These are phyloP conservation scores for Thera britannica DNA, from an alignment of 2,888 invertebrate species.

Conservation along the genomic window DNA sequence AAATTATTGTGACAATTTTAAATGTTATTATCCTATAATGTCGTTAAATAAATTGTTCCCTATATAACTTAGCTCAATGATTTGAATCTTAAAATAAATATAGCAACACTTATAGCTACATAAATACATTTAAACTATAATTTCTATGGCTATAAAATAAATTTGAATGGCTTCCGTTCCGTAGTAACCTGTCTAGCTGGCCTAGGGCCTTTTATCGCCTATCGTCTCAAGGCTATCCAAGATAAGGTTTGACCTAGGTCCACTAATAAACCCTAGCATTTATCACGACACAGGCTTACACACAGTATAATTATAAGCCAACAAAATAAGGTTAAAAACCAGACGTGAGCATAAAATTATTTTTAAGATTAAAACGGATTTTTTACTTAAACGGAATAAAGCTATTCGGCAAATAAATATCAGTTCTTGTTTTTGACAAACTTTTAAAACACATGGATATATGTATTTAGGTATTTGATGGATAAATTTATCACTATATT, in stretches of 20 bases:
- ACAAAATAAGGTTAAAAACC: slow-evolving; percentile 15
- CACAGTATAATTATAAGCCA: neutral
- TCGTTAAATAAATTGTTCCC: no score
- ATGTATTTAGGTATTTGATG: no score
- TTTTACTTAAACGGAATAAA: no score
- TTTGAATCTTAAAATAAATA: neutral
- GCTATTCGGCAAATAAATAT: no score
- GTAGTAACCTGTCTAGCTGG: slow-evolving; percentile 11
- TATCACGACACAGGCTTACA: slow-evolving; percentile 21
- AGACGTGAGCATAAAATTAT: no score
- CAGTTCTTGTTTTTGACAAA: no score
- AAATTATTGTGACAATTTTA: no score
- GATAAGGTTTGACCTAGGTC: slow-evolving; percentile 37
- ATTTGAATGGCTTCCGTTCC: slow-evolving; percentile 18
- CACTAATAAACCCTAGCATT: slow-evolving; percentile 33
- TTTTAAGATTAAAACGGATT: no score
- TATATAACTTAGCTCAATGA: neutral
- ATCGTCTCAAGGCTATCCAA: slow-evolving; percentile 25
- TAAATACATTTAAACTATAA: no score
- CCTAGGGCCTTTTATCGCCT: slow-evolving; percentile 21
- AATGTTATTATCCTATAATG: no score
- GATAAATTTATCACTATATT: no score
- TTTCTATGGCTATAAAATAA: slow-evolving; percentile 1
- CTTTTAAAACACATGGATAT: no score
- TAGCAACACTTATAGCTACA: neutral